Base-by-base conservation (phyloP, 2,888 invertebrate species). In the Epiblema foenella region DNA sequence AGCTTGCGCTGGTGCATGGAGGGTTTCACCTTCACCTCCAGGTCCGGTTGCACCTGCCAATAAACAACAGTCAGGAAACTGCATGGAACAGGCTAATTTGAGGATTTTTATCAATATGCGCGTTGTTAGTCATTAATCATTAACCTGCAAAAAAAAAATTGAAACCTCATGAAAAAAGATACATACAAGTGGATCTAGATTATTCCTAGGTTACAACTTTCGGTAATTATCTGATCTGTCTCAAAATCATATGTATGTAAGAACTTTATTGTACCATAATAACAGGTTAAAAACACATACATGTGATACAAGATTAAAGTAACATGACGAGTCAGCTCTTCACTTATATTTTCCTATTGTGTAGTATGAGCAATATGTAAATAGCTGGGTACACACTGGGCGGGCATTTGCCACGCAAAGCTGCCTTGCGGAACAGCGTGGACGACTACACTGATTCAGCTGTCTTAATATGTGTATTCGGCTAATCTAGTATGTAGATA, bases 21-120 rank as follows among this genome's bases (percentile, higher is more conserved):
- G 15, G 98, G 98, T 90, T 99, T 99, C 79, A 98, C 97, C 87
- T 99, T 99, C 57, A 99, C 99, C 65, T 98, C 97, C 78, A 99
- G 94, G 89, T 98, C 98, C 0, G 99, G 99, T 74, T 95, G 95
- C 33, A 95, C 95, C 94, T 94, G 80, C 4, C 58, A 39, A 56
- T 15, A 12, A 64, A 57, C 63, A n/a, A n/a, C 15, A n/a, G 46
- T 46, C n/a, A 46, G 46, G n/a, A 8, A 46, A 46, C n/a, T 46
- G 46, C 46, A n/a, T n/a, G n/a, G n/a, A 46, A 33, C 33, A 5
- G n/a, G 15, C 42, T n/a, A 12, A n/a, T 0, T 42, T 15, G 15
- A 12, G 12, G 42, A 5, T 12, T 15, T n/a, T n/a, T n/a, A 8
- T n/a, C n/a, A 46, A 8, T 5, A 8, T 29, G 29, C 29, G 29